phyloP scores from a whole-genome alignment of 2,888 invertebrate species.

The Megaustenia siamemsis region DNA sequence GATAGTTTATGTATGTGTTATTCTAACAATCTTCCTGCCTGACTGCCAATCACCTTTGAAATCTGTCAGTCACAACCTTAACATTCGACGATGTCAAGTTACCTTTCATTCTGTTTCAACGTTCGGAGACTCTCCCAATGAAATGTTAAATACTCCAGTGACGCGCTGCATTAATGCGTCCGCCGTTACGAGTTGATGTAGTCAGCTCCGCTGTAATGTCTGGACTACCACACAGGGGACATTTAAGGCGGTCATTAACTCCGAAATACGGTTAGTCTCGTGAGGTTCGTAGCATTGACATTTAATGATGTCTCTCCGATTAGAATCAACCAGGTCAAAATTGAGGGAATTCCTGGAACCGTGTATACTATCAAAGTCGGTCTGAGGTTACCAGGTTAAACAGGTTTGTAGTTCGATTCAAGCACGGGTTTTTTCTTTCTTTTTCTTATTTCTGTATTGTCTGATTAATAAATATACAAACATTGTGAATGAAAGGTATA shows the following conservation, averaged over 20 bases:
- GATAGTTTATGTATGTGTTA: background rate
- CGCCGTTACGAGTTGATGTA: background rate
- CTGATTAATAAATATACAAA: no score
- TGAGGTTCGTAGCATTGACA: constrained; percentile 9
- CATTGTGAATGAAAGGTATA: no score
- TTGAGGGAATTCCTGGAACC: no score
- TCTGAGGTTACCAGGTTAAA: no score
- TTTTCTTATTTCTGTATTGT: no score
- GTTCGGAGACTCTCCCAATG: no score
- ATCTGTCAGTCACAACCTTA: background rate
- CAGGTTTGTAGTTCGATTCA: no score
- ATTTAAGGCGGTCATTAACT: constrained; percentile 11
- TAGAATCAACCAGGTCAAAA: background rate
- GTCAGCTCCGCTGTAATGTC: background rate
- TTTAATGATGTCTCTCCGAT: constrained; percentile 4
- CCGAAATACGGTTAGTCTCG: background rate
- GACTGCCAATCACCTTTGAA: background rate
- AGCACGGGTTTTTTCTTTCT: no score
- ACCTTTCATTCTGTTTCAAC: background rate
- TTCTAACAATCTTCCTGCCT: background rate
- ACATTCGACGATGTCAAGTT: no score
- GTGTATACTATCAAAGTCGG: no score
- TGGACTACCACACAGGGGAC: background rate
- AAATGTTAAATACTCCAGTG: background rate
- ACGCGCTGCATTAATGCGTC: background rate